Evolutionary conservation across 2,797 vertebrate species (phyloP).

Genomic region (Artibeus lituratus): DNA sequence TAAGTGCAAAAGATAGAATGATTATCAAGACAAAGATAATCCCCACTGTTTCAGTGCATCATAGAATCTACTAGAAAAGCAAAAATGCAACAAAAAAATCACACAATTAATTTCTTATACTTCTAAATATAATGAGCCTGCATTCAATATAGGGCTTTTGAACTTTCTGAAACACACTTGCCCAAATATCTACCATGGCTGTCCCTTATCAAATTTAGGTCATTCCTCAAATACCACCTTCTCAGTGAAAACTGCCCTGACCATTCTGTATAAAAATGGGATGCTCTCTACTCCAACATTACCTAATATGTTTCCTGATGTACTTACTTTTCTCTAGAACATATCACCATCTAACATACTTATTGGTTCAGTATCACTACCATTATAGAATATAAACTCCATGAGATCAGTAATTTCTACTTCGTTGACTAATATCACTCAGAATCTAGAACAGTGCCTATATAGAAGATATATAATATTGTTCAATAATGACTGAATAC

Average conservation of each 20-base stretch:
- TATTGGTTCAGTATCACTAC: background rate
- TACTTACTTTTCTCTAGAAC: slow-evolving; percentile 12
- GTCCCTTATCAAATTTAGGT: background rate
- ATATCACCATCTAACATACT: background rate
- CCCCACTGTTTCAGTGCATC: background rate
- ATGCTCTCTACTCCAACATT: background rate
- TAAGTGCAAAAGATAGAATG: background rate
- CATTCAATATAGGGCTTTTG: background rate
- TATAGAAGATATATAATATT: background rate
- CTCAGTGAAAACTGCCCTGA: background rate
- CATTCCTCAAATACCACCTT: background rate
- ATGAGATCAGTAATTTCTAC: background rate
- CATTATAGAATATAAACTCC: background rate
- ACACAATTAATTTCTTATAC: background rate
- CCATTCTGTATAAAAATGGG: background rate
- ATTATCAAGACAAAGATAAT: background rate
- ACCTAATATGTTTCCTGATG: background rate
- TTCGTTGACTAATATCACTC: background rate
- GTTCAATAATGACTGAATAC: background rate
- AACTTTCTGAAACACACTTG: background rate
- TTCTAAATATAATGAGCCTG: background rate
- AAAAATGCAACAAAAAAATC: background rate
- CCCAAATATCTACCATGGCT: background rate
- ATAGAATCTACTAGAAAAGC: background rate
- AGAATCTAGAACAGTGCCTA: background rate